Evolutionary conservation across 2,797 vertebrate genomes (phyloP).

Genomic region (Allobates femoralis): DNA sequence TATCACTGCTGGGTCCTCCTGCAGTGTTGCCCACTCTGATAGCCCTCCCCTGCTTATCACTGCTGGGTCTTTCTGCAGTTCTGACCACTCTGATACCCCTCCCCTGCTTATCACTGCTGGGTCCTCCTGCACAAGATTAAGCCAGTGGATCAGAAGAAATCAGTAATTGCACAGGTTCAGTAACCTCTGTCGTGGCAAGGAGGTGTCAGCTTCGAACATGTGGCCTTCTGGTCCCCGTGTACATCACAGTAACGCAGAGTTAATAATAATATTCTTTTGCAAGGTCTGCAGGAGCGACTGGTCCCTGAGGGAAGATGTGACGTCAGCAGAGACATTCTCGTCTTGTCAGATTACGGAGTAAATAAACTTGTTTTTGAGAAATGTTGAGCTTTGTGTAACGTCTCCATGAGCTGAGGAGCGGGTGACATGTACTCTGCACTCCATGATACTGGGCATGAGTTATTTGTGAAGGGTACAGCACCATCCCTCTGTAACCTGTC

Average conservation of each 20-base stretch:
- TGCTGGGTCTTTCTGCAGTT: no score
- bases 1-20: no score
- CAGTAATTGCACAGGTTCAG: not conserved
- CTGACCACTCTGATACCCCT: no score
- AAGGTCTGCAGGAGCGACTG: not conserved
- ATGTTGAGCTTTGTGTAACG: not conserved
- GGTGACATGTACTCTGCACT: not conserved
- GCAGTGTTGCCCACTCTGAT: no score
- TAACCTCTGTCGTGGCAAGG: not conserved
- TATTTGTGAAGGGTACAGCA: not conserved
- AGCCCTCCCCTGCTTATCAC: no score
- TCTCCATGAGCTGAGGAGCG: not conserved
- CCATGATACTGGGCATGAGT: not conserved
- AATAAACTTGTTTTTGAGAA: not conserved
- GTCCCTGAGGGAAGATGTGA: not conserved
- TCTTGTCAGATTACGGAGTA: not conserved
- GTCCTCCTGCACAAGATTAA: no score
- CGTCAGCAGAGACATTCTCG: conserved; percentile 1
- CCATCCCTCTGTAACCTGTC: not conserved
- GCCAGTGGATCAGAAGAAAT: not conserved
- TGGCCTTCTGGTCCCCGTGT: not conserved
- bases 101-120: no score
- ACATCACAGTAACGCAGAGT: not conserved
- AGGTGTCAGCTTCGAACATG: not conserved
- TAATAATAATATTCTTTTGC: not conserved